Percentiles rank a stretch among this genome's conserved stretches.
Evolutionary conservation across 2,888 invertebrate genomes (phyloP).

Genomic region (Dicyrtoma fusca): DNA sequence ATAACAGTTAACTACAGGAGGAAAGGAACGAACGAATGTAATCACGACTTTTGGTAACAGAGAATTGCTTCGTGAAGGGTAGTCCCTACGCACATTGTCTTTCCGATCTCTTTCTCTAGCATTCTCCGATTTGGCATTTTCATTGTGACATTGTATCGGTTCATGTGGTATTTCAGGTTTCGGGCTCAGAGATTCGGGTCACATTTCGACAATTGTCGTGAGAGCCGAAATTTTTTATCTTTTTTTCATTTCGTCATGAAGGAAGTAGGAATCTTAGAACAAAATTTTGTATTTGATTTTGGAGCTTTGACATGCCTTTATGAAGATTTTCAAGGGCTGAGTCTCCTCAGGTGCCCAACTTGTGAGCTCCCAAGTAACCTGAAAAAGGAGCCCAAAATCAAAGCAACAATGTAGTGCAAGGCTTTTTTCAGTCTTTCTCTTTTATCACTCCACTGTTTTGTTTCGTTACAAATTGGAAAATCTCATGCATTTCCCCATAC

Average conservation of each 20-base stretch:
- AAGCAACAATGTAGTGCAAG: slow-evolving; percentile 49
- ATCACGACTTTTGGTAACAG: background rate
- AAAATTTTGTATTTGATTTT: slow-evolving; percentile 26
- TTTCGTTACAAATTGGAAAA: background rate
- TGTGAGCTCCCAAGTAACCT: slow-evolving; percentile 56
- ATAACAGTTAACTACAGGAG: background rate
- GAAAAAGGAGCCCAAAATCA: slow-evolving; percentile 53
- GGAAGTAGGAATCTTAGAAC: slow-evolving; percentile 16
- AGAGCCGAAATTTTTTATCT: slow-evolving; percentile 18
- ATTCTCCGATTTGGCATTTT: slow-evolving; percentile 4
- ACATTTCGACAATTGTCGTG: slow-evolving; percentile 16
- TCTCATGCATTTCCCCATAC: slow-evolving; percentile 1
- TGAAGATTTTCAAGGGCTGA: slow-evolving; percentile 35
- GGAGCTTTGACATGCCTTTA: slow-evolving; percentile 37
- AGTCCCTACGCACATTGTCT: too few species aligned
- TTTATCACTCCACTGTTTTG: slow-evolving; percentile 9
- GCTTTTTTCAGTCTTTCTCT: slow-evolving; percentile 20
- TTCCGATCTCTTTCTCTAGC: too few species aligned
- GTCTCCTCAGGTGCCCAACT: slow-evolving; percentile 54
- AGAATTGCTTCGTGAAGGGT: too few species aligned
- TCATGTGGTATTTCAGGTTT: background rate
- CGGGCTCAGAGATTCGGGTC: slow-evolving; percentile 10
- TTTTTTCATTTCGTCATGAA: slow-evolving; percentile 9
- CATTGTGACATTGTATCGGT: slow-evolving; percentile 8
- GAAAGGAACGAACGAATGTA: background rate